A percentile compares a stretch with the other conserved stretches of the same genome.
phyloP scores from a whole-genome alignment of 2,797 vertebrate species.

The Acipenser oxyrinchus region DNA sequence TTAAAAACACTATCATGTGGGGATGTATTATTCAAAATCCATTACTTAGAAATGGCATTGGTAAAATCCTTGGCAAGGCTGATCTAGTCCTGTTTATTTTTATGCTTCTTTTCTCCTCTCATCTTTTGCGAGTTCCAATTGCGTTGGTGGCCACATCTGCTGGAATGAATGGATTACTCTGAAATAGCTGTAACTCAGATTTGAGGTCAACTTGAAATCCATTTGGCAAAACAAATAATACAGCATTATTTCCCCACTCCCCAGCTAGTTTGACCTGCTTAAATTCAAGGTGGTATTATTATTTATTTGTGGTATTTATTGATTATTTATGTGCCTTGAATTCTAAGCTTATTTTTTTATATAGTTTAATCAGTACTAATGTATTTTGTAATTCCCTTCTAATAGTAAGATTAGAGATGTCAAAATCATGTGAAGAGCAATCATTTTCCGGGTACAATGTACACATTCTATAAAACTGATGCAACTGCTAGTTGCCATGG shows the following conservation, averaged over 20 bases:
- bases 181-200: constrained; percentile 64
- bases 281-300: too few relatives aligned
- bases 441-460: too few relatives aligned
- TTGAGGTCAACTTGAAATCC: constrained; percentile 63
- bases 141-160: constrained; percentile 48
- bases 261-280: constrained; percentile 31
- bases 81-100: constrained; percentile 49
- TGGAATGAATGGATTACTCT: constrained; percentile 60
- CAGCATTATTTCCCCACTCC: constrained; percentile 43
- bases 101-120: constrained; percentile 45
- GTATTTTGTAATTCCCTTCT: constrained; percentile 29
- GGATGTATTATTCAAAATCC: constrained; percentile 47
- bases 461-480: too few relatives aligned
- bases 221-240: constrained; percentile 51
- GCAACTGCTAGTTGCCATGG: too few relatives aligned
- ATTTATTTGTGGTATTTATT: too few relatives aligned
- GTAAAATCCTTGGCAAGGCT: constrained; percentile 57
- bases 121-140: constrained; percentile 36
- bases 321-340: constrained; percentile 29
- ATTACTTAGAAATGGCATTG: constrained; percentile 62
- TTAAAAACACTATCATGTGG: constrained; percentile 9
- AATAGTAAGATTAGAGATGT: constrained; percentile 32
- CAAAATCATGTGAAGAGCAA: too few relatives aligned
- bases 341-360: constrained; percentile 37
- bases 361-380: constrained; percentile 26